Percentiles rank a stretch among this genome's conserved stretches.
These are phyloP conservation scores for Micromesistius poutassou DNA, from an alignment of 2,797 vertebrate species.

Conservation along the genomic window DNA sequence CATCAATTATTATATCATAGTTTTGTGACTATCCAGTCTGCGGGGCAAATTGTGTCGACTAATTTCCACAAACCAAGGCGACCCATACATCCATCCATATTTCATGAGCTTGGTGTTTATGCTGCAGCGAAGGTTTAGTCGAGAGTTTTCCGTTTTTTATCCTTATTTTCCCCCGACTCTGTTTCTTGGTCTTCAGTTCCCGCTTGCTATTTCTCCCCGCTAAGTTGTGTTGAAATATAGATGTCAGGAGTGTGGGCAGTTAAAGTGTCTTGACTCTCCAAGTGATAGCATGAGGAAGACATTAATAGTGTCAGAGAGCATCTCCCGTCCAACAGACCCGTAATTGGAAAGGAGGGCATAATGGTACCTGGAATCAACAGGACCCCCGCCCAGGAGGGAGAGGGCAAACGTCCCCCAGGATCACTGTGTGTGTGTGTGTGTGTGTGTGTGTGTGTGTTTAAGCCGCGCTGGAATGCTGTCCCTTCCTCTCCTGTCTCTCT, in stretches of 20 bases:
- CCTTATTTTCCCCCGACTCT: conserved; percentile 41
- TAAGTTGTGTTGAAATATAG: conserved; percentile 79
- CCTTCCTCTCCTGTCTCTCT: conserved; percentile 10
- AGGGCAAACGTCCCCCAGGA: conserved; percentile 20
- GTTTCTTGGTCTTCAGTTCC: conserved; percentile 27
- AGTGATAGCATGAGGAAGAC: conserved; percentile 78
- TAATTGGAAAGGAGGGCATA: conserved; percentile 76
- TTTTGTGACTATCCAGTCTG: conserved; percentile 47
- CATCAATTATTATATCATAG: conserved; percentile 65
- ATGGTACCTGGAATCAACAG: conserved; percentile 76
- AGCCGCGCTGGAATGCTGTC: conserved; percentile 42
- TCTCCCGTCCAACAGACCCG: conserved; percentile 73
- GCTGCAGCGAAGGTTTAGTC: conserved; percentile 48
- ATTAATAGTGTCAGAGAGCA: conserved; percentile 80
- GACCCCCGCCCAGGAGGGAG: conserved; percentile 54
- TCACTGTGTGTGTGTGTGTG: not conserved
- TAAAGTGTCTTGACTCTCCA: conserved; percentile 73
- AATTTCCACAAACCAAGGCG: conserved; percentile 59
- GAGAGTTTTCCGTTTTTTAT: not conserved
- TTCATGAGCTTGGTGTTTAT: conserved; percentile 66
- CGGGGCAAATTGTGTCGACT: conserved; percentile 58
- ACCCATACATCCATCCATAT: conserved; percentile 69
- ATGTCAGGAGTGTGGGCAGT: conserved; percentile 75
- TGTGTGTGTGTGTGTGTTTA: not conserved
- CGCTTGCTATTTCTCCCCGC: conserved; percentile 55